phyloP scores from a whole-genome alignment of 1,140 invertebrate species.

The Protaetia brevitarsis region DNA sequence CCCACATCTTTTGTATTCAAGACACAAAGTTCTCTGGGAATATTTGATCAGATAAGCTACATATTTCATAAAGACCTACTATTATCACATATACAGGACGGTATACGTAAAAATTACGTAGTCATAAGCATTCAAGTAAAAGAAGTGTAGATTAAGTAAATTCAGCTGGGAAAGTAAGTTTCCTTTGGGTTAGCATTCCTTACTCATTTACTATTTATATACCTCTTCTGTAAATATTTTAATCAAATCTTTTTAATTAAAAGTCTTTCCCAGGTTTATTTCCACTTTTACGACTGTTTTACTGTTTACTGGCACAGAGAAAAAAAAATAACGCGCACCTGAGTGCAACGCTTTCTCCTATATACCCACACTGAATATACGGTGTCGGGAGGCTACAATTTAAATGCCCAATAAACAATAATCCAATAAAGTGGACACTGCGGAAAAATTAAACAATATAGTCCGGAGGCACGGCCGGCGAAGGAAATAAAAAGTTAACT shows the following conservation, averaged over 20 bases:
- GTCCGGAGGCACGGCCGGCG: conserved; percentile 7
- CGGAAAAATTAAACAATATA: conserved; percentile 24
- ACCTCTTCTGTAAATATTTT: neutral
- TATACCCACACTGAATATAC: neutral
- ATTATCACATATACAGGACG: too few species aligned
- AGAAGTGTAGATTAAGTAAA: too few species aligned
- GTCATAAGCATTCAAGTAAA: too few species aligned
- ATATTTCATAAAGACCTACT: too few species aligned
- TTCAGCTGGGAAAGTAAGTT: too few species aligned
- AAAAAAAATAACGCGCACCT: neutral
- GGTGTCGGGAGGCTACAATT: neutral
- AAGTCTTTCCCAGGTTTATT: neutral
- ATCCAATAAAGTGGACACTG: conserved; percentile 21
- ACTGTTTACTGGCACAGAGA: neutral
- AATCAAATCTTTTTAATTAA: neutral
- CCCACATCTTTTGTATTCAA: too few species aligned
- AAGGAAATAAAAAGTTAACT: conserved; percentile 37
- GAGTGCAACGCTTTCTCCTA: neutral
- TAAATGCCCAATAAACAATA: conserved; percentile 20
- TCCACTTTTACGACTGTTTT: neutral
- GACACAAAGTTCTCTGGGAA: too few species aligned
- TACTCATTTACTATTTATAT: too few species aligned
- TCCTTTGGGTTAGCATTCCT: too few species aligned
- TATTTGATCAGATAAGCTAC: too few species aligned
- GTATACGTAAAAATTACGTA: too few species aligned